These are phyloP conservation scores for Craniophora ligustri DNA, from an alignment of 2,888 invertebrate genomes.

Conservation along the genomic window DNA sequence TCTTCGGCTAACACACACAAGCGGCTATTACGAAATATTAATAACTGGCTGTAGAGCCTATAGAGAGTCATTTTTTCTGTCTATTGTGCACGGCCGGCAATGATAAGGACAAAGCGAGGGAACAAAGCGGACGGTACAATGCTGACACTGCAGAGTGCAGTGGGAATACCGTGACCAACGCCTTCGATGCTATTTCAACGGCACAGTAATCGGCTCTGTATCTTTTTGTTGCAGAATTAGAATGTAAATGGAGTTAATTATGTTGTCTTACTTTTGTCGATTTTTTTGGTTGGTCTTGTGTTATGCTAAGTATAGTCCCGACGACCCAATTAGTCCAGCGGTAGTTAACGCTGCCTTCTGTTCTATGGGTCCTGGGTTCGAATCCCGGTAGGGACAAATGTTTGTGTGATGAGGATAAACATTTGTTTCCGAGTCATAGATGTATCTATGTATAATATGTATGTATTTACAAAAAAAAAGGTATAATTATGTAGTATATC, in stretches of 20 bases:
- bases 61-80: constrained; percentile 81
- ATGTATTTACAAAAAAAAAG: no score
- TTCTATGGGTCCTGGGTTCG: no score
- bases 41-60: constrained; percentile 74
- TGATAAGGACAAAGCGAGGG: constrained; percentile 70
- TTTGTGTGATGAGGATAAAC: no score
- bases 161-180: constrained; percentile 48
- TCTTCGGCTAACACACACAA: constrained; percentile 36
- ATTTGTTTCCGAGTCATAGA: no score
- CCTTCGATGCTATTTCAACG: constrained; percentile 46
- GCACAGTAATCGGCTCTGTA: constrained; percentile 43
- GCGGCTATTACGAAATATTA: constrained; percentile 77
- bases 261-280: no score
- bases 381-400: no score
- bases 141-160: constrained; percentile 41
- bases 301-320: no score
- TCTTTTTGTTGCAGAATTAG: constrained; percentile 34
- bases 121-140: constrained; percentile 60
- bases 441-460: no score
- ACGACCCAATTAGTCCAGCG: no score
- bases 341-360: no score
- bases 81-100: constrained; percentile 73
- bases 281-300: no score
- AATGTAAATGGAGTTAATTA: constrained; percentile 5
- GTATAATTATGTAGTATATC: no score